Conservation (phyloP, 2,888 invertebrate genomes). For the Temnothorax ravouxi region DNA sequence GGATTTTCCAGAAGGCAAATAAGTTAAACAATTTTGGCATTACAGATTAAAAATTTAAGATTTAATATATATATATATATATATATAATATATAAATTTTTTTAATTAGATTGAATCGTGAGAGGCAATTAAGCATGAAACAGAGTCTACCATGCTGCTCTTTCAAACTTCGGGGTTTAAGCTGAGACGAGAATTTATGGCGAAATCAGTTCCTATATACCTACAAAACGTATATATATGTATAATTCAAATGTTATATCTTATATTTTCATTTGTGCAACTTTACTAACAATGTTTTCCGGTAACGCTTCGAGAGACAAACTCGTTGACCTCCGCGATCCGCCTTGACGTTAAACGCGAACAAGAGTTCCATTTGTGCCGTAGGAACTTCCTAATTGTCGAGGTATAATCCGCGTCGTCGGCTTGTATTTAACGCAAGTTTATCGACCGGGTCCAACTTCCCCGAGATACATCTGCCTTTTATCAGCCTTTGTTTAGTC, state of each 20-base stretch:
- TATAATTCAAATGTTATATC: conserved; percentile 11
- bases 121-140: background rate
- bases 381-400: conserved; percentile 71
- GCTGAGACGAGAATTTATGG: background rate
- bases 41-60: background rate
- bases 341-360: conserved; percentile 42
- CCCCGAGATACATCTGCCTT: conserved; percentile 51
- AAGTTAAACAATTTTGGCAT: background rate
- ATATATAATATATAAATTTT: background rate
- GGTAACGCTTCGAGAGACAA: conserved; percentile 40
- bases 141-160: background rate
- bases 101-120: background rate
- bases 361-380: conserved; percentile 59
- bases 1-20: background rate
- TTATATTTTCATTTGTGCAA: conserved; percentile 27
- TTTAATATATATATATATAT: background rate
- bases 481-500: conserved; percentile 39
- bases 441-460: conserved; percentile 65
- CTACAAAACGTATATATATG: background rate
- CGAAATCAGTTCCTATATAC: background rate
- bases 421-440: conserved; percentile 65
- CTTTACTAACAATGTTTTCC: conserved; percentile 38
- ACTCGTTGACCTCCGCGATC: conserved; percentile 65
- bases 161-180: background rate
- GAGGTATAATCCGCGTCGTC: conserved; percentile 65